Percentiles rank a stretch among this genome's conserved stretches.
These are phyloP conservation scores for Cheilosia variabilis DNA, from an alignment of 2,888 invertebrate genomes.

Conservation along the genomic window DNA sequence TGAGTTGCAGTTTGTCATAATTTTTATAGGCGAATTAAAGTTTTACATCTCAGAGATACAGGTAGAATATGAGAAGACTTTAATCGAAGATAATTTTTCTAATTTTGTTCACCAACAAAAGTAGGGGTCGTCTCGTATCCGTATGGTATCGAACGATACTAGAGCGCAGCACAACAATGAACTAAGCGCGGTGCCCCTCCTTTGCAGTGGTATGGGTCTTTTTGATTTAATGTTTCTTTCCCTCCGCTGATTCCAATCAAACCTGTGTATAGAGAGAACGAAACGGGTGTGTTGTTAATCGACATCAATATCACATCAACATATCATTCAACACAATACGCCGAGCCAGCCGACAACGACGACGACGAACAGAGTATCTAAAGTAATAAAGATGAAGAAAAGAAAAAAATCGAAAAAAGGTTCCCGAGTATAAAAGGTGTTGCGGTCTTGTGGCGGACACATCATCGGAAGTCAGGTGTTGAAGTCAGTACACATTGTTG, in stretches of 20 bases:
- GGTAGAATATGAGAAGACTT: conserved; percentile 10
- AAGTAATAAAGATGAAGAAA: conserved; percentile 40
- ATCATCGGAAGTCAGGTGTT: conserved; percentile 76
- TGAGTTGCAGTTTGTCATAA: conserved; percentile 12
- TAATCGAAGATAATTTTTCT: conserved; percentile 33
- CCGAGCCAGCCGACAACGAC: conserved; percentile 6
- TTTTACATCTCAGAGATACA: conserved; percentile 5
- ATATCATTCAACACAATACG: conserved; percentile 36
- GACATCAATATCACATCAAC: conserved; percentile 57
- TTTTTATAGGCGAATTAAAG: conserved; percentile 16
- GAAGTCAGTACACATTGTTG: conserved; percentile 61
- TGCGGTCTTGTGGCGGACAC: conserved; percentile 72
- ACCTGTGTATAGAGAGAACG: conserved; percentile 41
- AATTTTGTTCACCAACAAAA: conserved; percentile 61
- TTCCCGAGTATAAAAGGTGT: conserved; percentile 65
- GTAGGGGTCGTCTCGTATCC: not conserved
- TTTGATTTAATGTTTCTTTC: conserved; percentile 27
- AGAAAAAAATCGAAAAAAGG: conserved; percentile 46
- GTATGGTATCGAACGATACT: not conserved
- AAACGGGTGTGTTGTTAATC: conserved; percentile 53
- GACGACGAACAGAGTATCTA: conserved; percentile 41
- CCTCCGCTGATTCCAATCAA: conserved; percentile 17
- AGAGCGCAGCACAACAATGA: conserved; percentile 26
- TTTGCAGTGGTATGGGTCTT: conserved; percentile 31
- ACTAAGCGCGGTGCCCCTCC: conserved; percentile 21